phyloP scores from a whole-genome alignment of 2,797 vertebrate genomes.

The Capromys pilorides region DNA sequence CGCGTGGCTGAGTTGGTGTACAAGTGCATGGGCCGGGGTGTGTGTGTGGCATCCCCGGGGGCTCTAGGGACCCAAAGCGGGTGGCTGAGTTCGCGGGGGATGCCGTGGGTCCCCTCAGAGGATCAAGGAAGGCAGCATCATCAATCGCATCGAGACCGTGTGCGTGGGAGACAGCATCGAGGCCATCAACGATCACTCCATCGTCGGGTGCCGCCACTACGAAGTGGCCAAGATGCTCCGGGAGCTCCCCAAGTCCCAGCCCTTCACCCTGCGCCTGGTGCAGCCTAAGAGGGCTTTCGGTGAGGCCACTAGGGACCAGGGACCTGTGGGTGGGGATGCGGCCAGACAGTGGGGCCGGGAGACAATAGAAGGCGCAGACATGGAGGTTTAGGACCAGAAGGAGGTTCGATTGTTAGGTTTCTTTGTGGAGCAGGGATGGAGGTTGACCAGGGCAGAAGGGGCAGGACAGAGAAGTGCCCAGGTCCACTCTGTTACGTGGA shows the following conservation, averaged over 20 bases:
- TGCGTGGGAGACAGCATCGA: conserved; percentile 98
- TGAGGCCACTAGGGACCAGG: conserved; percentile 81
- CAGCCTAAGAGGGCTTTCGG: conserved; percentile 97
- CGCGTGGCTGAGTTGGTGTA: not conserved
- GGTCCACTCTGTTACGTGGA: not conserved
- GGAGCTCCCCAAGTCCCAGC: conserved; percentile 91
- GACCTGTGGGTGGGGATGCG: fast-evolving
- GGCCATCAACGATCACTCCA: conserved; percentile 97
- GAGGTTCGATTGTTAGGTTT: not conserved
- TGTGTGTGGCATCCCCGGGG: not conserved
- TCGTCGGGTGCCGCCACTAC: conserved; percentile 97
- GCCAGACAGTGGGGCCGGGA: not conserved
- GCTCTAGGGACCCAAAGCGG: not conserved
- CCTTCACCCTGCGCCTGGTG: conserved; percentile 95
- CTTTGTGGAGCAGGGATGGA: too few relatives aligned
- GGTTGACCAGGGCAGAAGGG: not conserved
- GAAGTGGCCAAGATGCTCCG: conserved; percentile 98
- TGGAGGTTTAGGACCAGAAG: not conserved
- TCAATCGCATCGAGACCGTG: conserved; percentile 91
- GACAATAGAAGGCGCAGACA: not conserved
- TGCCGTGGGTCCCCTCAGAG: conserved; percentile 85
- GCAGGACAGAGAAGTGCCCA: not conserved
- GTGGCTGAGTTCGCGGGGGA: fast-evolving
- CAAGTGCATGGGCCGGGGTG: not conserved
- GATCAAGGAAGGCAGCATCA: conserved; percentile 97